Conservation (phyloP, 1,140 invertebrate species). For the Pseudobourletiella spinata region DNA sequence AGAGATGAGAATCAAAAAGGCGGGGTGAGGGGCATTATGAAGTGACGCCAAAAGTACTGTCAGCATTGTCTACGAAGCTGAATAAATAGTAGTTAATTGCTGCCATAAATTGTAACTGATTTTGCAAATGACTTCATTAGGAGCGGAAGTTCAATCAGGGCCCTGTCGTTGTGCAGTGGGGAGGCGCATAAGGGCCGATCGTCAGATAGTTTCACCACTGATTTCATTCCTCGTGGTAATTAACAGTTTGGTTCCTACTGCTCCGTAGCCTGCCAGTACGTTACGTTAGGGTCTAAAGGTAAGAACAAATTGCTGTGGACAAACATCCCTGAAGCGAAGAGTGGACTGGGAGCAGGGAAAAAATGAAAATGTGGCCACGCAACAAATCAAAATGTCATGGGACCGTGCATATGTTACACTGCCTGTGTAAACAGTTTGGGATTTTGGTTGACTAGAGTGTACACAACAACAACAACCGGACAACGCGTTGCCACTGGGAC, state of each 20-base stretch:
- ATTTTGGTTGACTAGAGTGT: background rate
- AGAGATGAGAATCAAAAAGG: too few relatives aligned
- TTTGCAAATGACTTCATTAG: slow-evolving; percentile 1
- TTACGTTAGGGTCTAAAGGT: too few relatives aligned
- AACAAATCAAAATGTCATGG: background rate
- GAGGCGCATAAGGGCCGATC: background rate
- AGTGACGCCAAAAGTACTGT: too few relatives aligned
- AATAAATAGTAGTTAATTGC: too few relatives aligned
- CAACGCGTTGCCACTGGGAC: background rate
- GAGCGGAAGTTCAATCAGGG: background rate
- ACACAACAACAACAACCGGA: background rate
- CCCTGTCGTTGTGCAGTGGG: background rate
- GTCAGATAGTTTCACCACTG: background rate
- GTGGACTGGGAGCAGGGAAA: too few relatives aligned
- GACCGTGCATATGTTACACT: background rate
- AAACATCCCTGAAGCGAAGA: background rate
- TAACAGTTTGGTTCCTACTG: too few relatives aligned
- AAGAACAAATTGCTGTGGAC: too few relatives aligned
- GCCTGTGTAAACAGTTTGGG: background rate
- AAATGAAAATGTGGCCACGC: background rate
- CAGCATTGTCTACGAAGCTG: too few relatives aligned
- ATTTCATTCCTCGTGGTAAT: background rate
- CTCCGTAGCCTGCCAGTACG: too few relatives aligned
- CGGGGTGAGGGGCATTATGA: too few relatives aligned
- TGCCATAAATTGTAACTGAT: background rate